Conservation (phyloP, 2,888 invertebrate genomes). For the Drosophila trichaetosa region DNA sequence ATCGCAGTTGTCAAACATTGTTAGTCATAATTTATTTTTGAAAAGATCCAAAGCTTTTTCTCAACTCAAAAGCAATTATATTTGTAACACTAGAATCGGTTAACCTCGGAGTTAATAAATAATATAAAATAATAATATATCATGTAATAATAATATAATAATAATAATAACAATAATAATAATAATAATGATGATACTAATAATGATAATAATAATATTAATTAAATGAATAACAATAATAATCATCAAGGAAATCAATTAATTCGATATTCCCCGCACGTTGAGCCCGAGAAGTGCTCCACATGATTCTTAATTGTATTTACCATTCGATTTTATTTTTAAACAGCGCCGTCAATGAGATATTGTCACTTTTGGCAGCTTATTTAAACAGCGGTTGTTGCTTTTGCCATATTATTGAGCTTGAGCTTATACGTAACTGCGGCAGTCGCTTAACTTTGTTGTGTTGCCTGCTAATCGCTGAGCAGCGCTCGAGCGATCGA, state of each 20-base stretch:
- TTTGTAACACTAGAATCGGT: not conserved
- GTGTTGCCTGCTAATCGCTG: conserved; percentile 28
- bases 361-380: conserved; percentile 70
- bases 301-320: conserved; percentile 5
- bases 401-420: conserved; percentile 9
- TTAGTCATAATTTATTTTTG: not conserved
- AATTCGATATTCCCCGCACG: not conserved
- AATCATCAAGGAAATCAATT: not conserved
- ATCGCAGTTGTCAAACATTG: not conserved
- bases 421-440: conserved; percentile 15
- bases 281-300: conserved; percentile 18
- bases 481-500: conserved; percentile 9
- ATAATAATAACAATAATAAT: no score
- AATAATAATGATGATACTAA: not conserved
- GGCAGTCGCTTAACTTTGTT: conserved; percentile 1
- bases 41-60: not conserved
- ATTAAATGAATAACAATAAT: not conserved
- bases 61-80: not conserved
- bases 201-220: not conserved
- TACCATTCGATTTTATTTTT: conserved; percentile 14
- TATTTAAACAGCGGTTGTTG: conserved; percentile 20
- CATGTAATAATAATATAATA: not conserved
- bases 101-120: not conserved
- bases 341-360: conserved; percentile 12
- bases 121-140: not conserved